Percentiles rank a stretch among this genome's conserved stretches.
Conservation (phyloP, 2,888 invertebrate genomes). For the Thelaira solivaga region DNA sequence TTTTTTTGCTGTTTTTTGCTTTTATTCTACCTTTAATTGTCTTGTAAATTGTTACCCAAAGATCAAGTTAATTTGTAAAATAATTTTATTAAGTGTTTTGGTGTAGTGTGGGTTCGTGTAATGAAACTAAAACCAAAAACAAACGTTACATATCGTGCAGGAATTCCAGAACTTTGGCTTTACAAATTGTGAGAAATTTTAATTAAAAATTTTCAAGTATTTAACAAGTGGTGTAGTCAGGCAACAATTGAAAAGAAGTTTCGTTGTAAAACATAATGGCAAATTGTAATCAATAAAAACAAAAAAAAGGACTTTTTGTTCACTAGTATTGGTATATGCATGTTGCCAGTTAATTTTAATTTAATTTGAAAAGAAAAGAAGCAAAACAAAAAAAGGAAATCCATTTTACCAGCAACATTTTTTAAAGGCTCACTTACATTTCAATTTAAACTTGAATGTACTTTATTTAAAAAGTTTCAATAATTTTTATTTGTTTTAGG, state of each 20-base stretch:
- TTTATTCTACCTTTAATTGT: conserved; percentile 47
- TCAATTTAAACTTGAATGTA: not conserved
- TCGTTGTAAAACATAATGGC: conserved; percentile 17
- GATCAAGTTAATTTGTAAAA: conserved; percentile 54
- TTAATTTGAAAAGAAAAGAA: not conserved
- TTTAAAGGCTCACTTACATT: too few relatives aligned
- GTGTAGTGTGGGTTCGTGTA: too few relatives aligned
- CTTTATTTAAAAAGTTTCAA: too few relatives aligned
- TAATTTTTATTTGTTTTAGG: too few relatives aligned
- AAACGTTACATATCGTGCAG: conserved; percentile 18
- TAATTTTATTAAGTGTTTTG: conserved; percentile 29
- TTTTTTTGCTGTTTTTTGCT: conserved; percentile 22
- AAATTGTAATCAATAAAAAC: conserved; percentile 29
- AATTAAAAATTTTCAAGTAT: conserved; percentile 49
- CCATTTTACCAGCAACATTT: too few relatives aligned
- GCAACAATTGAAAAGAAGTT: conserved; percentile 1
- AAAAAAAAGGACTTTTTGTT: not conserved
- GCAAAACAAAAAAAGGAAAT: too few relatives aligned
- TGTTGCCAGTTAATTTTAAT: too few relatives aligned
- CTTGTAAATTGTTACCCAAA: conserved; percentile 49
- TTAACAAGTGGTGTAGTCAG: conserved; percentile 24
- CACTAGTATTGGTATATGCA: too few relatives aligned
- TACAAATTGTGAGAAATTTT: conserved; percentile 47
- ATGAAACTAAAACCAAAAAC: conserved; percentile 23
- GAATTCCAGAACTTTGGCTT: conserved; percentile 27